Evolutionary conservation across 2,888 invertebrate species (phyloP), one percentile per base, ranked within the genome.

Genomic region (Eristalinus sepulchralis): DNA sequence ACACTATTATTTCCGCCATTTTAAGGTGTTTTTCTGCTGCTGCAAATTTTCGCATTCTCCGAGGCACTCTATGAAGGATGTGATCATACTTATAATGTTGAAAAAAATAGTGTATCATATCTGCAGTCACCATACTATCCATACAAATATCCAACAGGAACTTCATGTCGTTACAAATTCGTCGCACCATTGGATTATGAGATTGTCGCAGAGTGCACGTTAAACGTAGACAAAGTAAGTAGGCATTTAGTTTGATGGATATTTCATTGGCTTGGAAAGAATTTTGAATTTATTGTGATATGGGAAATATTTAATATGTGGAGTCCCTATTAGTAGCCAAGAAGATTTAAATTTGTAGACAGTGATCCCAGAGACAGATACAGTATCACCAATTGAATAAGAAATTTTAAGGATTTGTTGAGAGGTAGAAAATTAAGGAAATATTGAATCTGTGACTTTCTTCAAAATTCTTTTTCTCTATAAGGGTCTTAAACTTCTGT

Each of bases 71-170:
- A 79, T 36, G 83, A 83, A 47, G 63, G 57, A 57, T 92, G 92
- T 77, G 91, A 92, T 88, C 60, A 90, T 27, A 17, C 17, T 2
- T 90, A 89, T 53, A 22, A 11, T 1, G 27, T 92, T 2, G 34
- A 71, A 0, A 6, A 79, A 10, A 91, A 91, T 3, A 77, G 70
- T 24, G 62, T 86, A 2, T 73, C 89, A 4, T 89, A 89, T 63
- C 6, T 92, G 2, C 87, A 91, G 66, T 92, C 92, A 2, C 92
- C 92, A 5, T 88, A 90, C 71, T 92, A 91, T 86, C 91, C 92
- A n/a, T 36, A 55, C 0, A 82, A 76, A 22, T 92, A 92, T 89
- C 89, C 89, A 2, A 31, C 90, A 0, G 83, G 90, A 34, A 88
- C 90, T 0, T 91, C 91, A 20, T 92, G 92, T 73, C 91, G 91